Percentiles rank a stretch among this genome's conserved stretches.
phyloP scores from a whole-genome alignment of 2,113 vertebrate species.

The Xyliphius kryptos region DNA sequence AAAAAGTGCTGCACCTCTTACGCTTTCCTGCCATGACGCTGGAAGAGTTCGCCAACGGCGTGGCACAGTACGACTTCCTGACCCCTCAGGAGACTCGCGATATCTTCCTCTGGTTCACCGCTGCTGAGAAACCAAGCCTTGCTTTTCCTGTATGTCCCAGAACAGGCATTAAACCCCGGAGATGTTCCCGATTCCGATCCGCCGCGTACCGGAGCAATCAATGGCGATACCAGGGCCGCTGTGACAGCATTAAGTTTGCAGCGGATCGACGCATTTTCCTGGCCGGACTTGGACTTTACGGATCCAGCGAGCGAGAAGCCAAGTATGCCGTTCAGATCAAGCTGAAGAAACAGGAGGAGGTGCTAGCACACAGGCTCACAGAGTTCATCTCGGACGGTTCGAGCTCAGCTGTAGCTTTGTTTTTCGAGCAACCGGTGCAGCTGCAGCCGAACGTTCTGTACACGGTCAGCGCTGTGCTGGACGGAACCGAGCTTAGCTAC shows the following conservation, averaged over 20 bases:
- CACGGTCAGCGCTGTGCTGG: slow-evolving; percentile 87
- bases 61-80: slow-evolving; percentile 86
- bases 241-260: slow-evolving; percentile 97
- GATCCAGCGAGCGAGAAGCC: slow-evolving; percentile 84
- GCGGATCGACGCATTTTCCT: slow-evolving; percentile 91
- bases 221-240: slow-evolving; percentile 93
- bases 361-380: slow-evolving; percentile 81
- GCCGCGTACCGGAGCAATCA: slow-evolving; percentile 95
- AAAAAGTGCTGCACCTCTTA: slow-evolving; percentile 82
- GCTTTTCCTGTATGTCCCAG: slow-evolving; percentile 79
- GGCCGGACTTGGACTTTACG: slow-evolving; percentile 86
- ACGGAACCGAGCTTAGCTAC: slow-evolving; percentile 92
- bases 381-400: slow-evolving; percentile 89
- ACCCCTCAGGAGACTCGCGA: slow-evolving; percentile 91
- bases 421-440: slow-evolving; percentile 94
- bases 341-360: slow-evolving; percentile 82
- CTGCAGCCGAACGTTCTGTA: slow-evolving; percentile 94
- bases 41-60: slow-evolving; percentile 90
- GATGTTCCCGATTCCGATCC: slow-evolving; percentile 90
- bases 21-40: slow-evolving; percentile 88
- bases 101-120: slow-evolving; percentile 95
- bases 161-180: slow-evolving; percentile 75
- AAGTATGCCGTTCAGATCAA: slow-evolving; percentile 89
- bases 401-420: slow-evolving; percentile 84
- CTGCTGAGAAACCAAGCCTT: slow-evolving; percentile 80